These are phyloP conservation scores for Phasianus colchicus DNA, from an alignment of 2,113 vertebrate genomes.

Conservation along the genomic window DNA sequence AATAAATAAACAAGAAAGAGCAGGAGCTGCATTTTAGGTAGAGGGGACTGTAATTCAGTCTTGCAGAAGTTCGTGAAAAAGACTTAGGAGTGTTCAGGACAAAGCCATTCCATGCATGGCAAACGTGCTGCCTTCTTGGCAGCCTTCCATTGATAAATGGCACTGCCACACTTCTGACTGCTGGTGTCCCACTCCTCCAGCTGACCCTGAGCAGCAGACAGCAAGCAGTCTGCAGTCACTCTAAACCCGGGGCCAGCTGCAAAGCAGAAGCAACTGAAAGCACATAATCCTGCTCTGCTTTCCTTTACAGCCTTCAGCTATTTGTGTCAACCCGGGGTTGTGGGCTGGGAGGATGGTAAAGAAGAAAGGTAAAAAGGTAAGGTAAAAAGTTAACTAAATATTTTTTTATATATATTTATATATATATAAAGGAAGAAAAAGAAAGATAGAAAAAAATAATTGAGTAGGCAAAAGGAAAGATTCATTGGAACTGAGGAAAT, in stretches of 20 bases:
- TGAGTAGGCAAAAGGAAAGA: not conserved
- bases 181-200: not conserved
- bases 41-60: not conserved
- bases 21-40: not conserved
- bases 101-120: not conserved
- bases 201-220: not conserved
- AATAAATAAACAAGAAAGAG: not conserved
- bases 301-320: not conserved
- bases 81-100: not conserved
- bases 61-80: conserved; percentile 1
- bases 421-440: not conserved
- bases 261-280: not conserved
- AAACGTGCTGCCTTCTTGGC: not conserved
- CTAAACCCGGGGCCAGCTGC: not conserved
- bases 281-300: not conserved
- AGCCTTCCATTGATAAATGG: not conserved
- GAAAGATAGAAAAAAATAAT: not conserved
- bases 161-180: not conserved
- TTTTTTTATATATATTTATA: too few relatives aligned
- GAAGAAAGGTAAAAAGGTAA: not conserved
- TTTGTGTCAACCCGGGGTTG: not conserved
- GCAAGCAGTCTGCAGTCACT: not conserved
- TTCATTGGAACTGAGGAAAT: not conserved
- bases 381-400: not conserved
- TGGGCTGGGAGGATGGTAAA: not conserved